Base-by-base conservation (phyloP, 2,113 vertebrate genomes). In the Hirundichthys speculiger region DNA sequence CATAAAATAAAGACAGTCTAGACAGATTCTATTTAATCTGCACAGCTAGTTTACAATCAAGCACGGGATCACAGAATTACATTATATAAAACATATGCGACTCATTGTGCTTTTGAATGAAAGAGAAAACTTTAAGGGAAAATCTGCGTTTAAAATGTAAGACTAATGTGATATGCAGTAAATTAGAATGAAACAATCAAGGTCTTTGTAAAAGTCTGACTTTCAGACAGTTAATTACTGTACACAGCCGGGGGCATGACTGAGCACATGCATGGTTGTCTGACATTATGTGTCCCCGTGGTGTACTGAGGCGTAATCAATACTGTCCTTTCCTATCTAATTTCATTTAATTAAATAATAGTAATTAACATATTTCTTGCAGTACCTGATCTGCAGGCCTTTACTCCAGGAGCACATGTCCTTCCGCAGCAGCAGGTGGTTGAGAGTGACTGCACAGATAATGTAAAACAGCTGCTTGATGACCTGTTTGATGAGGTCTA, bases 371-470 rank as follows among this genome's bases (percentile, higher is more conserved):
- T 25, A 9, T 25, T 30, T 2, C 1, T 5, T 11, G 11, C 5
- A 11, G 38, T 88, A 99, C 97, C 96, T 96, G 82, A 99, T 98
- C 93, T 98, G 96, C 92, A 99, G 96, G 69, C 98, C 97, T 88
- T 98, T 99, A 83, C 96, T 97, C 98, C 98, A 99, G 0, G 95
- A 98, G 87, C 98, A 99, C 96, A 98, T 97, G 88, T 98, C 97
- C 86, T 98, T 99, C 60, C 96, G 92, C 74, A 99, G 93, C 18
- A 99, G 95, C 11, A 99, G 94, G 82, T 98, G 94, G 57, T 99
- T 99, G 14, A 99, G 93, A 0, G 96, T 98, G 25, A 96, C 62
- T 0, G 95, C 95, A 20, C 94, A 95, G 40, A 98, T 92, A 64
- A 95, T 92, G 86, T 98, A 97, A 92, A 96, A 99, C 91, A 92